These are phyloP conservation scores for Carpatolechia fugitivella DNA, from an alignment of 2,888 invertebrate species.

Conservation along the genomic window DNA sequence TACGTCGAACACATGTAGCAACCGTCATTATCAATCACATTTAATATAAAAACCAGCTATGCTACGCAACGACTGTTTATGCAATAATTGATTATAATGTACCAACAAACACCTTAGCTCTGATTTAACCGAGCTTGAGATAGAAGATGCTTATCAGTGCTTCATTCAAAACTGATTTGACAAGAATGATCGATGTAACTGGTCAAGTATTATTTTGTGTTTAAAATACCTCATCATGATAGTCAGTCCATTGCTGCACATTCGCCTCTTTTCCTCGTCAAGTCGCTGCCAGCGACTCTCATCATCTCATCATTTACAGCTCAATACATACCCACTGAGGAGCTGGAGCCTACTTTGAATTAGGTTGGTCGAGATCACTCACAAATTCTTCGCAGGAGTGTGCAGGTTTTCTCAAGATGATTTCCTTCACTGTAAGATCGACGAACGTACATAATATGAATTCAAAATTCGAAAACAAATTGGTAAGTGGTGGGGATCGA, in stretches of 20 bases:
- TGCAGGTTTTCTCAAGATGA: too few relatives aligned
- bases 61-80: neutral
- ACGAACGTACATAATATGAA: too few relatives aligned
- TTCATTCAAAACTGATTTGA: neutral
- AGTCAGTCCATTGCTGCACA: neutral
- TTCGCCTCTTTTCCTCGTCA: neutral
- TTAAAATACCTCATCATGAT: neutral
- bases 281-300: too few relatives aligned
- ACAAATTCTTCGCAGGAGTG: too few relatives aligned
- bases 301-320: too few relatives aligned
- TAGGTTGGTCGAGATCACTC: too few relatives aligned
- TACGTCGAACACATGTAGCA: too few relatives aligned
- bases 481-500: too few relatives aligned
- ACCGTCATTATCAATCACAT: neutral
- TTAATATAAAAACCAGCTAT: neutral
- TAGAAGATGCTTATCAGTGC: neutral
- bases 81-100: neutral
- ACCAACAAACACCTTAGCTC: neutral
- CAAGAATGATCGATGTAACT: slow-evolving; percentile 1
- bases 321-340: too few relatives aligned
- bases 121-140: neutral
- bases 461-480: too few relatives aligned
- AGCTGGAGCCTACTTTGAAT: too few relatives aligned
- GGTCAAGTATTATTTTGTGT: neutral
- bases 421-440: too few relatives aligned